These are phyloP conservation scores for Magallana angulata DNA, from an alignment of 1,140 invertebrate genomes.

Conservation along the genomic window DNA sequence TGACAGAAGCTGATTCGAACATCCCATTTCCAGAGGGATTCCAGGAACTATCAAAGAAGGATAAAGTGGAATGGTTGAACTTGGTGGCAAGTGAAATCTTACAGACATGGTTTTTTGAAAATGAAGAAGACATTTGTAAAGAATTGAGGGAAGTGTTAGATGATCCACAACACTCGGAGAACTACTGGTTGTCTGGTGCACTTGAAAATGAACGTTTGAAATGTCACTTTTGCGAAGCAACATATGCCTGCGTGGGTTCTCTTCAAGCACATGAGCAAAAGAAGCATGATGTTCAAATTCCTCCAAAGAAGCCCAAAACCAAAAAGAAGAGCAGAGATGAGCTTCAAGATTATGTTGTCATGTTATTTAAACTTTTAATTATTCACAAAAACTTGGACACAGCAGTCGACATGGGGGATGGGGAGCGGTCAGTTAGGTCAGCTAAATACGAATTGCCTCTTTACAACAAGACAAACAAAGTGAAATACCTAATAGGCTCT, in stretches of 20 bases:
- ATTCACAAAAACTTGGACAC: constrained; percentile 53
- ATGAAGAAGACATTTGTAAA: constrained; percentile 37
- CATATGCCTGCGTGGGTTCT: constrained; percentile 48
- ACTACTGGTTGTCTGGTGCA: constrained; percentile 46
- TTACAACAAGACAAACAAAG: constrained; percentile 58
- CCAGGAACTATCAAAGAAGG: background rate
- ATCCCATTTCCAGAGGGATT: constrained; percentile 21
- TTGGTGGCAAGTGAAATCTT: constrained; percentile 31
- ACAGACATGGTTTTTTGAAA: constrained; percentile 1
- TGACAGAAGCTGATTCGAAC: background rate
- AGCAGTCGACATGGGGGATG: constrained; percentile 60
- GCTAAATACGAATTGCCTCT: constrained; percentile 57
- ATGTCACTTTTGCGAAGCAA: constrained; percentile 55
- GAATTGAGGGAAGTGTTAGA: constrained; percentile 39
- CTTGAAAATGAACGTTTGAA: constrained; percentile 42
- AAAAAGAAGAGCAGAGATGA: constrained; percentile 22
- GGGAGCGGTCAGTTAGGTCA: constrained; percentile 43
- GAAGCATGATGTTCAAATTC: background rate
- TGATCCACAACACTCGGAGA: constrained; percentile 50
- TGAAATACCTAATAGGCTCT: constrained; percentile 55
- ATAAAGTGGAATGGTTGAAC: constrained; percentile 53
- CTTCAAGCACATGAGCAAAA: constrained; percentile 38
- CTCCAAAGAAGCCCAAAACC: background rate
- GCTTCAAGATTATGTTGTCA: constrained; percentile 18
- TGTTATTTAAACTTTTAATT: constrained; percentile 51